A percentile compares a stretch with the other conserved stretches of the same genome.
Evolutionary conservation across 2,888 invertebrate genomes (phyloP).

Genomic region (Copidosoma aretas): DNA sequence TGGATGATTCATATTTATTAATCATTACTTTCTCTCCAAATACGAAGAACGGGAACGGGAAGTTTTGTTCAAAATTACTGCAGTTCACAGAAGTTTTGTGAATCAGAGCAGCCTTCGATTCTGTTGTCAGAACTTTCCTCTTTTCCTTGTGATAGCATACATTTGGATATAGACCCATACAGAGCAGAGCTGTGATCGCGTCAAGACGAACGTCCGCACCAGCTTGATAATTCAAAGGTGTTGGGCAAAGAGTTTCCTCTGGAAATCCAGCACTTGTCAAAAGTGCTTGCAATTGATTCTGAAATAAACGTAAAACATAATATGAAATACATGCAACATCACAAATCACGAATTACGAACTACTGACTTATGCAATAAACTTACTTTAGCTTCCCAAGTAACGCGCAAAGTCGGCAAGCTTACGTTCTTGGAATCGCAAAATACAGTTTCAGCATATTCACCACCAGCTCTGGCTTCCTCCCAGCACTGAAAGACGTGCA

Average conservation of each 20-base stretch:
- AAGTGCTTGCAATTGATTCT: conserved; percentile 73
- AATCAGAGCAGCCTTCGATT: conserved; percentile 91
- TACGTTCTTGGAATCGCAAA: conserved; percentile 91
- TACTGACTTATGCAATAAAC: conserved; percentile 5
- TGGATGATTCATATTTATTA: neutral
- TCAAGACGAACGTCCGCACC: conserved; percentile 83
- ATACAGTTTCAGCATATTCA: conserved; percentile 78
- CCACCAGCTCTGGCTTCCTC: conserved; percentile 73
- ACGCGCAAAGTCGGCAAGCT: conserved; percentile 89
- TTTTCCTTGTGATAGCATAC: conserved; percentile 96
- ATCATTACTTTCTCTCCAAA: conserved; percentile 88
- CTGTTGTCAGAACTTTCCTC: conserved; percentile 92
- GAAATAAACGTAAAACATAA: conserved; percentile 36
- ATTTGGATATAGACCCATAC: conserved; percentile 95
- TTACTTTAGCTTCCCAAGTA: conserved; percentile 88
- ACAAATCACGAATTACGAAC: neutral
- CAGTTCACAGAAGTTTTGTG: conserved; percentile 98
- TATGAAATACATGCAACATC: neutral
- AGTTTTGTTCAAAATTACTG: conserved; percentile 80
- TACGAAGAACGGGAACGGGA: conserved; percentile 94
- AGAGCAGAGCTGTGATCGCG: conserved; percentile 82
- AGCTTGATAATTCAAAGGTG: conserved; percentile 75
- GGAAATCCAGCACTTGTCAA: conserved; percentile 84
- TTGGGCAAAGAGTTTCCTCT: conserved; percentile 81
- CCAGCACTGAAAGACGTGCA: conserved; percentile 91